Conservation (phyloP, 2,797 vertebrate species). For the Anabacerthia variegaticeps region DNA sequence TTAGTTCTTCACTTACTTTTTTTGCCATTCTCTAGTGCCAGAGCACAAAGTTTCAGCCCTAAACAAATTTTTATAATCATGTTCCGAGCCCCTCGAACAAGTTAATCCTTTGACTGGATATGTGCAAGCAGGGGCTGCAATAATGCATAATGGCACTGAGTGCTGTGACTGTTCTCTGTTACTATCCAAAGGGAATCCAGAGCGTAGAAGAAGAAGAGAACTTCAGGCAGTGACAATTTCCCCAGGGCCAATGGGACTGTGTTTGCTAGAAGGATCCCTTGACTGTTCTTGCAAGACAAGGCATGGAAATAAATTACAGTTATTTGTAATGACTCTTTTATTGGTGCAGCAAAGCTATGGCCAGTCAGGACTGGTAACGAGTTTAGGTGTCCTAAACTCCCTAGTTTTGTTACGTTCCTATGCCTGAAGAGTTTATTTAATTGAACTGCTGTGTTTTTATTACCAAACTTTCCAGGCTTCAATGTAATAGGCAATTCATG, state of each 20-base stretch:
- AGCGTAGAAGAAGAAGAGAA: not conserved
- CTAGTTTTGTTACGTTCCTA: slow-evolving; percentile 21
- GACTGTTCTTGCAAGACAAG: slow-evolving; percentile 3
- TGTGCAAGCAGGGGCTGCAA: not conserved
- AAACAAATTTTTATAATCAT: not conserved
- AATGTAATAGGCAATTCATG: not conserved
- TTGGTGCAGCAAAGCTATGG: not conserved
- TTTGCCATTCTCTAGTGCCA: not conserved
- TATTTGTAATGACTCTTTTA: not conserved
- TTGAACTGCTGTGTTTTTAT: slow-evolving; percentile 50
- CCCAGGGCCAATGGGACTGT: not conserved
- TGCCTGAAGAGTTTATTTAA: slow-evolving; percentile 36
- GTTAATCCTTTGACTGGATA: not conserved
- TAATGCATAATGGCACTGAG: not conserved
- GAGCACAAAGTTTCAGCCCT: not conserved
- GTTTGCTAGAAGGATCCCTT: not conserved
- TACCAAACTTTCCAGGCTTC: slow-evolving; percentile 19
- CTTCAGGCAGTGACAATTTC: not conserved
- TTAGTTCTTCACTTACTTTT: not conserved
- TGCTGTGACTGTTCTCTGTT: not conserved
- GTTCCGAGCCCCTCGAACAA: not conserved
- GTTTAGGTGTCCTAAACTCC: not conserved
- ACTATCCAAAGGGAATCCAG: not conserved
- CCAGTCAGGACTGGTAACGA: not conserved
- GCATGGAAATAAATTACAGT: not conserved